phyloP scores from a whole-genome alignment of 2,797 vertebrate species.

The Girardinus metallicus region DNA sequence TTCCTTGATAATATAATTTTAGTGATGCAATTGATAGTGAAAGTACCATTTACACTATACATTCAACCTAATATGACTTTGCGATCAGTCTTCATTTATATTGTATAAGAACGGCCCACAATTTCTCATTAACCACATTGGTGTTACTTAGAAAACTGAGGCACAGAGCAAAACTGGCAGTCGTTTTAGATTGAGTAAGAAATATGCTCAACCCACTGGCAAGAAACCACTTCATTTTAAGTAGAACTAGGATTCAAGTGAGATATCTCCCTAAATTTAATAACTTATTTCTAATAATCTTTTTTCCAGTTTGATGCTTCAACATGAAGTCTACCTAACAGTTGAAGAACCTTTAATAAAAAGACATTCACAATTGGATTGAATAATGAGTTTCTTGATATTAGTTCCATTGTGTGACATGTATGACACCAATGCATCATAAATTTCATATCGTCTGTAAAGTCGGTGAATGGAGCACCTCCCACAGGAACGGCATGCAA shows the following conservation, averaged over 20 bases:
- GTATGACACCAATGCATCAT: slow-evolving; percentile 25
- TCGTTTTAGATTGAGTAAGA: not conserved
- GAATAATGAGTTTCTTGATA: slow-evolving; percentile 10
- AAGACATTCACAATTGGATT: slow-evolving; percentile 9
- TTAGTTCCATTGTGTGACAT: slow-evolving; percentile 14
- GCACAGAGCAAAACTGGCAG: not conserved
- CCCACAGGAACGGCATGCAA: slow-evolving; percentile 46
- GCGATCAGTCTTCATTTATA: not conserved
- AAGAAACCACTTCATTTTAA: slow-evolving; percentile 4
- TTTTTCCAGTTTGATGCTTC: not conserved
- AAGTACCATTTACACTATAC: not conserved
- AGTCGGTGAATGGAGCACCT: slow-evolving; percentile 44
- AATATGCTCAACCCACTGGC: not conserved
- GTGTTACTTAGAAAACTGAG: not conserved
- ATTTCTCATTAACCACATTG: not conserved
- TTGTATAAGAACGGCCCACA: not conserved
- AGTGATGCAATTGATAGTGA: not conserved
- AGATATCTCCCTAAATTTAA: slow-evolving; percentile 3
- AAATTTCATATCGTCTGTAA: slow-evolving; percentile 37
- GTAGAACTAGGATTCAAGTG: slow-evolving; percentile 2
- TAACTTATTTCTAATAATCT: slow-evolving; percentile 5
- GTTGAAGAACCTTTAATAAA: not conserved
- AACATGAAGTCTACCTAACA: not conserved
- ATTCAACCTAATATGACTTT: not conserved
- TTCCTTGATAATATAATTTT: not conserved